Evolutionary conservation across 2,113 vertebrate species (phyloP).

Genomic region (Gadus chalcogrammus): DNA sequence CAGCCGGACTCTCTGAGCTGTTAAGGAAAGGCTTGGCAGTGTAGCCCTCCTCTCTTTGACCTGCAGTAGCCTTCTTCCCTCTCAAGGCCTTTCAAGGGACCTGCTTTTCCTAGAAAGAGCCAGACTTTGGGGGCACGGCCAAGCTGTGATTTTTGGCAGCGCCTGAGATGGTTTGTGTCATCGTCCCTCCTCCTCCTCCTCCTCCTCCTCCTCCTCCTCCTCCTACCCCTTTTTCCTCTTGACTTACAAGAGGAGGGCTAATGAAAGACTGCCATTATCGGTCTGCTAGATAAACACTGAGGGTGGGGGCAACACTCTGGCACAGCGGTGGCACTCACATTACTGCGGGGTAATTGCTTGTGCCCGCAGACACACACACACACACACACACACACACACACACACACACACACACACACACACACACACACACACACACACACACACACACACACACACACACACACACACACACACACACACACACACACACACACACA

Average conservation of each 20-base stretch:
- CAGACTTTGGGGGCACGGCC: constrained; percentile 14
- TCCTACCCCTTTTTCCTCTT: no score
- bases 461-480: no score
- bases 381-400: no score
- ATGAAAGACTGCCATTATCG: no score
- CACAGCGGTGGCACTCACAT: not conserved
- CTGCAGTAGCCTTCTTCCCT: constrained; percentile 31
- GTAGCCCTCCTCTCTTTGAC: constrained; percentile 31
- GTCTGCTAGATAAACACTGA: no score
- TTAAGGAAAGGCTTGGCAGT: not conserved
- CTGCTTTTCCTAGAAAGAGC: constrained; percentile 66
- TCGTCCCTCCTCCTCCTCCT: constrained; percentile 12
- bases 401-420: no score
- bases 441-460: no score
- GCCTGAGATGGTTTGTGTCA: constrained; percentile 5
- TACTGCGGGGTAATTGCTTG: not conserved
- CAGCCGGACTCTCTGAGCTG: constrained; percentile 2
- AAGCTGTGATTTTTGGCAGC: constrained; percentile 54
- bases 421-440: no score
- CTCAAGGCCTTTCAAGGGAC: constrained; percentile 38
- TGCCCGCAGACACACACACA: not conserved
- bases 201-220: no score
- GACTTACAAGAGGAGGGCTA: no score
- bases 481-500: no score
- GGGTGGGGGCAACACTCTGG: no score